Percentiles rank a stretch among this genome's conserved stretches.
Conservation (phyloP, 1,140 invertebrate species). For the Triops longicaudatus region DNA sequence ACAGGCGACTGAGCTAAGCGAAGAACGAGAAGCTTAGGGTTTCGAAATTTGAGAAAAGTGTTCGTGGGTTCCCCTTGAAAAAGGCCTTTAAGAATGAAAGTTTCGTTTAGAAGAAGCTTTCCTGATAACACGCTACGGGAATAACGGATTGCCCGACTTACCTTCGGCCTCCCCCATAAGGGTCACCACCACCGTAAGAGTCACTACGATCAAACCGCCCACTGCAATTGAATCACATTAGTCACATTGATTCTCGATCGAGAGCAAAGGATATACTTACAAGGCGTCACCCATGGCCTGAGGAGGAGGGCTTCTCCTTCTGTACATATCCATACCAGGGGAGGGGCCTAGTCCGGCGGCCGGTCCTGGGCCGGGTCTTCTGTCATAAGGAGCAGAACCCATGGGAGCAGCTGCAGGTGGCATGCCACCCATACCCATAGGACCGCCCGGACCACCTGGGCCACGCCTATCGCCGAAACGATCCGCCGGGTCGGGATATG, state of each 20-base stretch:
- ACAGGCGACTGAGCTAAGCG: no score
- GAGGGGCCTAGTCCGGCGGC: constrained; percentile 29
- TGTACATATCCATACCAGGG: constrained; percentile 29
- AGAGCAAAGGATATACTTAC: not conserved
- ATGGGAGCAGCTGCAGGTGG: constrained; percentile 21
- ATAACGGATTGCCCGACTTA: not conserved
- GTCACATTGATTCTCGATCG: not conserved
- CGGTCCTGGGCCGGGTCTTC: constrained; percentile 26
- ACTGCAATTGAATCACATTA: not conserved
- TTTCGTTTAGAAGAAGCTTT: no score
- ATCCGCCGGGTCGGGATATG: constrained; percentile 12
- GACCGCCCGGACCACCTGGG: constrained; percentile 27
- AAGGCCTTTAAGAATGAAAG: no score
- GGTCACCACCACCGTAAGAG: not conserved
- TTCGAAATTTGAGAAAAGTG: no score
- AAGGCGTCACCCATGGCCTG: constrained; percentile 25
- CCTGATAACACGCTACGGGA: no score
- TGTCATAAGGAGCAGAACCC: constrained; percentile 29
- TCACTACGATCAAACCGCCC: not conserved
- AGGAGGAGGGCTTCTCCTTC: constrained; percentile 31
- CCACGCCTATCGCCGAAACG: constrained; percentile 27
- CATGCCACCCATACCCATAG: constrained; percentile 27
- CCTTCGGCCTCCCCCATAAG: not conserved
- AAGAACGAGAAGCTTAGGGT: no score
- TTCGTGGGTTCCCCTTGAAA: no score